These are phyloP conservation scores for Rapana venosa DNA, from an alignment of 2,888 invertebrate genomes.

Conservation along the genomic window DNA sequence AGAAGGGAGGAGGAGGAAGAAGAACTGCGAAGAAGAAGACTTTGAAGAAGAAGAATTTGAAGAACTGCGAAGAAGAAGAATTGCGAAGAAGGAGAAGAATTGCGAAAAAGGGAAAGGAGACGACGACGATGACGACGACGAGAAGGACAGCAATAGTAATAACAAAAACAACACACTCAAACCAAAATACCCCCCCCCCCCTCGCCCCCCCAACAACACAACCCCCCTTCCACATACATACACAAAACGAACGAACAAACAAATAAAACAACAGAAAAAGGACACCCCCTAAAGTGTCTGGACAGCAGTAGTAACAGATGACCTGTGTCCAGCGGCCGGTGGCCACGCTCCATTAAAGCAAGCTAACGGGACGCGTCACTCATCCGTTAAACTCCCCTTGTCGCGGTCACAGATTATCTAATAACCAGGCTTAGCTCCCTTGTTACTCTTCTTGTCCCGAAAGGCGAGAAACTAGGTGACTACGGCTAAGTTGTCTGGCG, in stretches of 20 bases:
- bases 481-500: too few species aligned
- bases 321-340: not conserved
- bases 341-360: constrained; percentile 33
- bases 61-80: too few species aligned
- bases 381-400: constrained; percentile 6
- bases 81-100: too few species aligned
- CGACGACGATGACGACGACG: too few species aligned
- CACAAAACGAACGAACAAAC: not conserved
- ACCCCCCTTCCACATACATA: not conserved
- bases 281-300: not conserved
- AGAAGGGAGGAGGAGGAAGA: too few species aligned
- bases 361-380: not conserved
- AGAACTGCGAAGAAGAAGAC: too few species aligned
- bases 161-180: too few species aligned
- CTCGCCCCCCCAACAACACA: not conserved
- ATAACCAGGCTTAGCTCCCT: constrained; percentile 2
- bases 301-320: not conserved
- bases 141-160: not conserved
- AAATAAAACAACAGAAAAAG: not conserved
- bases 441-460: not conserved
- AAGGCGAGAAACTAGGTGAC: constrained; percentile 8
- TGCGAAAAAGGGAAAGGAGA: too few species aligned
- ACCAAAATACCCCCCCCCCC: not conserved
- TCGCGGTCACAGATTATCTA: constrained; percentile 29
- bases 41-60: too few species aligned